phyloP scores from a whole-genome alignment of 2,797 vertebrate species.

The Tapera naevia region DNA sequence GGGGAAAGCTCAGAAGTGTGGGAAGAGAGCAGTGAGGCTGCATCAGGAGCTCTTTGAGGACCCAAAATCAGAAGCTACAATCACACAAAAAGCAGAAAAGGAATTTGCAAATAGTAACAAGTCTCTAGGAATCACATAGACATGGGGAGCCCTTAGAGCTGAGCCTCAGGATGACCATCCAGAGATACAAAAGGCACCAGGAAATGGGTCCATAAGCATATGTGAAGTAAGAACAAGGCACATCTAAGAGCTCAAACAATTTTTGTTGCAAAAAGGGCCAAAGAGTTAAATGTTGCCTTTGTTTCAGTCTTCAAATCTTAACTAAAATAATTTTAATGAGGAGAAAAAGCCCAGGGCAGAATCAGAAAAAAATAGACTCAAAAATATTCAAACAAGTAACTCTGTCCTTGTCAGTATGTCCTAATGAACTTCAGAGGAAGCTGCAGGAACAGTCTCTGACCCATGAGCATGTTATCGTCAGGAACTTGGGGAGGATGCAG shows the following conservation, averaged over 20 bases:
- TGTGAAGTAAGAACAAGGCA: neutral
- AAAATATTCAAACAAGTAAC: constrained; percentile 17
- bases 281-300: constrained; percentile 38
- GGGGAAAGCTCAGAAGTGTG: constrained; percentile 21
- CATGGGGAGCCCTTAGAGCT: neutral
- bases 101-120: neutral
- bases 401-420: constrained; percentile 28
- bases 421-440: constrained; percentile 56
- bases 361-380: constrained; percentile 13
- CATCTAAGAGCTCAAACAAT: neutral
- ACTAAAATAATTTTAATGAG: constrained; percentile 56
- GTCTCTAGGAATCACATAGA: neutral
- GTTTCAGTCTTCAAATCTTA: constrained; percentile 29
- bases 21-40: constrained; percentile 34
- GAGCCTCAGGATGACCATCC: neutral
- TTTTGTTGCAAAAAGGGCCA: neutral
- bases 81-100: constrained; percentile 8
- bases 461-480: neutral
- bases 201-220: neutral
- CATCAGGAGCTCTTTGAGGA: constrained; percentile 32
- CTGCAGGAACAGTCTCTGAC: neutral
- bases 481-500: neutral
- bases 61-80: constrained; percentile 10
- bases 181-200: neutral
- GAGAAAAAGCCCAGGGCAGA: constrained; percentile 38